Conservation (phyloP, 2,797 vertebrate genomes). For the Protonibea diacanthus region DNA sequence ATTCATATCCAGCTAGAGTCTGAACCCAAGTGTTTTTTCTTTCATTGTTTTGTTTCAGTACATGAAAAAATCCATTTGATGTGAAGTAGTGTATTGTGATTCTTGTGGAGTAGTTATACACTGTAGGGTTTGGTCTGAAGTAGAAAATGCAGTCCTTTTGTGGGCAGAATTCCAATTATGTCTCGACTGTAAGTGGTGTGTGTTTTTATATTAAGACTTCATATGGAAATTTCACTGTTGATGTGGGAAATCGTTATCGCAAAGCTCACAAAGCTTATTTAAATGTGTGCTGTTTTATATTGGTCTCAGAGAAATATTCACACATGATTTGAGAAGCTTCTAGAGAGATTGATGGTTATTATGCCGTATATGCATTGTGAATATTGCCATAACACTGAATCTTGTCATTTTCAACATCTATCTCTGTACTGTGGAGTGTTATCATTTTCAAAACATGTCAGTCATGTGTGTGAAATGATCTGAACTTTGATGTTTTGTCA, state of each 20-base stretch:
- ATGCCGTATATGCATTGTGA: slow-evolving; percentile 31
- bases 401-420: slow-evolving; percentile 39
- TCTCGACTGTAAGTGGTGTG: slow-evolving; percentile 41
- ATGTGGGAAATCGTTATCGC: slow-evolving; percentile 28
- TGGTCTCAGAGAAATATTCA: slow-evolving; percentile 44
- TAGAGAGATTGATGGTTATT: slow-evolving; percentile 31
- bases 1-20: slow-evolving; percentile 4
- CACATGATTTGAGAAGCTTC: slow-evolving; percentile 43
- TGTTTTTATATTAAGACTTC: slow-evolving; percentile 49
- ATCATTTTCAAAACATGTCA: slow-evolving; percentile 19
- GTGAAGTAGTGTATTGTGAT: slow-evolving; percentile 50
- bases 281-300: slow-evolving; percentile 52
- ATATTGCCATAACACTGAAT: slow-evolving; percentile 22
- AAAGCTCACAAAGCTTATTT: slow-evolving; percentile 50
- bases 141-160: slow-evolving; percentile 29
- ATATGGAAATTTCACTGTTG: slow-evolving; percentile 58
- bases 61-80: slow-evolving; percentile 49
- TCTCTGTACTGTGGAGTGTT: slow-evolving; percentile 24
- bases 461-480: slow-evolving; percentile 17
- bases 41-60: slow-evolving; percentile 44
- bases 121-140: slow-evolving; percentile 38
- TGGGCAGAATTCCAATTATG: slow-evolving; percentile 58
- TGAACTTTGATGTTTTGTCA: slow-evolving; percentile 7
- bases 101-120: slow-evolving; percentile 48
- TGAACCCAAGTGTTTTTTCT: slow-evolving; percentile 29